Base-by-base conservation (phyloP, 2,797 vertebrate species). In the Pteropus rufus region DNA sequence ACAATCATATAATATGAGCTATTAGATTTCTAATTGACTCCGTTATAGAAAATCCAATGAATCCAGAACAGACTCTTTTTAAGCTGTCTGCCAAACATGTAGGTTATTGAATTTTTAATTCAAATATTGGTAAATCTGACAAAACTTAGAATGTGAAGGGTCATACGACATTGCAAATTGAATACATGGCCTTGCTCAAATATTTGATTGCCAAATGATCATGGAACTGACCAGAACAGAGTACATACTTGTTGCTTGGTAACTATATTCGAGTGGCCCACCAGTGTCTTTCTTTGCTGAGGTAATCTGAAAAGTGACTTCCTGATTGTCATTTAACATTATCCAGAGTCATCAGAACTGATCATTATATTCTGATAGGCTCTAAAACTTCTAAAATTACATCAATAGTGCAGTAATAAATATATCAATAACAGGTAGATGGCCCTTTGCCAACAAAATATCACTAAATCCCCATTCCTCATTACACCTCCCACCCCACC, bases 231-330 rank as follows among this genome's bases (percentile, higher is more conserved):
- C 87, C 91, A 93, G 58, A 72, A 98, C 97, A 98, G 98, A 98
- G 96, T 96, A 94, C 24, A 18, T 97, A 98, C 98, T 98, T 99
- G 98, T 99, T 56, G 52, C 44, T 97, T 97, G 97, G 93, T 96
- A 96, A 93, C 73, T 80, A 96, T 97, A 97, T 98, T 98, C 98
- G 98, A 98, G 98, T 99, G 98, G 98, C 98, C 98, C 97, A 96
- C 97, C 19, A 0, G 96, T 98, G 97, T 99, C 98, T 99, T 98
- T 96, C 97, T 98, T 98, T 98, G 98, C 97, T 97, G 97, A 65
- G 3, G 98, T 98, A 99, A 99, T 97, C 98, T 56, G 97, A 99
- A 98, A 98, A 98, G 97, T 98, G 97, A 98, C 98, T 99, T 99
- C 98, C 98, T 98, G 98, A 98, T 98, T 98, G 98, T 95, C 97